A percentile compares a stretch with the other conserved stretches of the same genome.
phyloP scores from a whole-genome alignment of 1,140 invertebrate genomes.

The Zaprionus gabonicus region DNA sequence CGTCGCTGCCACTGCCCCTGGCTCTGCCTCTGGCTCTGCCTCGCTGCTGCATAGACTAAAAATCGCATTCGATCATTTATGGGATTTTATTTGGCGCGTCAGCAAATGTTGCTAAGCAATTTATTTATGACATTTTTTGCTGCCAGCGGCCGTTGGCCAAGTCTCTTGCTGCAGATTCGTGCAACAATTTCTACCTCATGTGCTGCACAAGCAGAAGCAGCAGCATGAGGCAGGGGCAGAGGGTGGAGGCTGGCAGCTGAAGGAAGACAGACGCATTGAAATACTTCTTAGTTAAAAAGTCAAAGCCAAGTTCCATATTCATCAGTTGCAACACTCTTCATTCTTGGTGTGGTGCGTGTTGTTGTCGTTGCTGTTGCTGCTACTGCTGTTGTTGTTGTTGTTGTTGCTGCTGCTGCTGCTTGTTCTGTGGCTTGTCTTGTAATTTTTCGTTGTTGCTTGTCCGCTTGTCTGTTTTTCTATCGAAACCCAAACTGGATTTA shows the following conservation, averaged over 20 bases:
- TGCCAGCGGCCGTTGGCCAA: conserved; percentile 35
- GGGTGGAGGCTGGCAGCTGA: not conserved
- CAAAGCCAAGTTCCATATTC: conserved; percentile 79
- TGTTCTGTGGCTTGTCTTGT: conserved; percentile 71
- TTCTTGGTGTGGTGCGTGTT: conserved; percentile 59
- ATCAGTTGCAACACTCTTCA: conserved; percentile 81
- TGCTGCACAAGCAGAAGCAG: conserved; percentile 17
- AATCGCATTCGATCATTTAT: conserved; percentile 84
- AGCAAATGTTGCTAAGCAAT: conserved; percentile 84
- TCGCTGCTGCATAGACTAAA: conserved; percentile 75
- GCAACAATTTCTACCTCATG: conserved; percentile 65
- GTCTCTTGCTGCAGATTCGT: conserved; percentile 59
- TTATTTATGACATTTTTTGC: conserved; percentile 84
- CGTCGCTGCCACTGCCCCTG: conserved; percentile 14
- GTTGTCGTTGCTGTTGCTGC: conserved; percentile 33
- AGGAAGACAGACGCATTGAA: conserved; percentile 61
- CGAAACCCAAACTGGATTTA: conserved; percentile 80
- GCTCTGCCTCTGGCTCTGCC: conserved; percentile 20
- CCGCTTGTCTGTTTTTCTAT: conserved; percentile 63
- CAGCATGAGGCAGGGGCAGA: not conserved
- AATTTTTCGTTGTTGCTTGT: conserved; percentile 69
- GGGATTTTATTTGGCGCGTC: conserved; percentile 84
- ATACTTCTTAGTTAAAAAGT: conserved; percentile 61
- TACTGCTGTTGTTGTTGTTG: conserved; percentile 51
- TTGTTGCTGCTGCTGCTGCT: conserved; percentile 43